Conservation (phyloP, 2,113 vertebrate species). For the Eptatretus burgeri region DNA sequence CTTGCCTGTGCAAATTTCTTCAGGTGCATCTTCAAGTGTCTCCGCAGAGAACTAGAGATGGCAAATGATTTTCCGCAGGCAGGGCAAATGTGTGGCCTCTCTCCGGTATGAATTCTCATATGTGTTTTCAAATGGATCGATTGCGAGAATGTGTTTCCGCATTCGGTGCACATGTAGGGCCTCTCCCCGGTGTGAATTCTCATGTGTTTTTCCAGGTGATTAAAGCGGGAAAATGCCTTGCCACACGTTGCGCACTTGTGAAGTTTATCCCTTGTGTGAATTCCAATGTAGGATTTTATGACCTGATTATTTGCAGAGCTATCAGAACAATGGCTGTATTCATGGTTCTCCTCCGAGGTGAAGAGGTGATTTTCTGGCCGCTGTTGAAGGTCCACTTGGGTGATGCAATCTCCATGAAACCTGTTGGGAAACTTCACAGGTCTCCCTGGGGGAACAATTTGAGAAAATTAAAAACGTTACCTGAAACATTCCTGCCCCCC, state of each 20-base stretch:
- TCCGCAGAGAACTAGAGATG: not conserved
- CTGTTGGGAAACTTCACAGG: too few species aligned
- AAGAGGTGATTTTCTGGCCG: too few species aligned
- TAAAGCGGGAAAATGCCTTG: slow-evolving; percentile 13
- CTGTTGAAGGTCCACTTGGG: too few species aligned
- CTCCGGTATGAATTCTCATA: not conserved
- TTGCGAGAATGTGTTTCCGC: not conserved
- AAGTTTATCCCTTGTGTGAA: slow-evolving; percentile 13
- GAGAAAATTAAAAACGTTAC: too few species aligned
- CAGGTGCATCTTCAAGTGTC: not conserved
- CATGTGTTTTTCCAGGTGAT: slow-evolving; percentile 12
- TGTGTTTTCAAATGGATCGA: not conserved
- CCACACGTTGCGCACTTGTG: slow-evolving; percentile 12
- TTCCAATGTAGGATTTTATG: too few species aligned
- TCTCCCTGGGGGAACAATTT: too few species aligned
- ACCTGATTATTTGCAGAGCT: too few species aligned
- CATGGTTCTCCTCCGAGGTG: too few species aligned
- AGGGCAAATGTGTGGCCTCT: not conserved
- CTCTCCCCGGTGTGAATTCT: slow-evolving; percentile 14
- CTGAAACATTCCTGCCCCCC: too few species aligned
- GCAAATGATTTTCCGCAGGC: not conserved
- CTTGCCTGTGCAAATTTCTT: too few species aligned
- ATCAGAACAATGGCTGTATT: too few species aligned
- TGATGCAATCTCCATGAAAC: too few species aligned
- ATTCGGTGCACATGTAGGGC: slow-evolving; percentile 2